A percentile compares a stretch with the other conserved stretches of the same genome.
Conservation (phyloP, 2,888 invertebrate genomes). For the Erpobdella octoculata region DNA sequence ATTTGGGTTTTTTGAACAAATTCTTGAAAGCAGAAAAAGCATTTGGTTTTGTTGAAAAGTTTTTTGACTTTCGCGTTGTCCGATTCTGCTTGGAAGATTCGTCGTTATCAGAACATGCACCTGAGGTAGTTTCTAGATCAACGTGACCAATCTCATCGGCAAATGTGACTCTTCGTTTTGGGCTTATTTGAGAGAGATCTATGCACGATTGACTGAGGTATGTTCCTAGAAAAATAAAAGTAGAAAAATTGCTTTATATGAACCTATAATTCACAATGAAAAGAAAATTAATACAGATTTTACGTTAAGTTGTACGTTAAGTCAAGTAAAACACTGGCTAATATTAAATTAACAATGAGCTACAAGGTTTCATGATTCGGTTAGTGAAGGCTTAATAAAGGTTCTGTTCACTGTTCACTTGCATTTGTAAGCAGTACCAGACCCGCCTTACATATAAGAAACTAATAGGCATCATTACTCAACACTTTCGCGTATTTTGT, state of each 20-base stretch:
- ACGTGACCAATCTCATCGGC: not conserved
- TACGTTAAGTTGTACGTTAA: not conserved
- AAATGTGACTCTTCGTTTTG: not conserved
- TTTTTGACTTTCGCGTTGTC: too few relatives aligned
- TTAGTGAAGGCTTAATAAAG: too few relatives aligned
- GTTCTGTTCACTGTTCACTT: too few relatives aligned
- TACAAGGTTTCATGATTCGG: not conserved
- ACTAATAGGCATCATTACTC: too few relatives aligned
- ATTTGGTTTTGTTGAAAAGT: too few relatives aligned
- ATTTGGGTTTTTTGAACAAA: too few relatives aligned
- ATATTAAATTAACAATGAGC: not conserved
- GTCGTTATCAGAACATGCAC: not conserved
- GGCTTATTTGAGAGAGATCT: not conserved
- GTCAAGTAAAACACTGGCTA: not conserved
- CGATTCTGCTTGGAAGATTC: too few relatives aligned
- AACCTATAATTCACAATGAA: not conserved
- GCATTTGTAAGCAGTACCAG: too few relatives aligned
- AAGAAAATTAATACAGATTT: not conserved
- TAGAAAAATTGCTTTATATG: not conserved
- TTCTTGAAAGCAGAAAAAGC: too few relatives aligned
- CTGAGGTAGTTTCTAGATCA: not conserved
- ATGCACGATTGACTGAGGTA: slow-evolving; percentile 3
- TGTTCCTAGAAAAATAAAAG: not conserved
- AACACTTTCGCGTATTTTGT: too few relatives aligned
- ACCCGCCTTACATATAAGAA: too few relatives aligned